Evolutionary conservation across 2,888 invertebrate species (phyloP).

Genomic region (Diadegma fenestrale): DNA sequence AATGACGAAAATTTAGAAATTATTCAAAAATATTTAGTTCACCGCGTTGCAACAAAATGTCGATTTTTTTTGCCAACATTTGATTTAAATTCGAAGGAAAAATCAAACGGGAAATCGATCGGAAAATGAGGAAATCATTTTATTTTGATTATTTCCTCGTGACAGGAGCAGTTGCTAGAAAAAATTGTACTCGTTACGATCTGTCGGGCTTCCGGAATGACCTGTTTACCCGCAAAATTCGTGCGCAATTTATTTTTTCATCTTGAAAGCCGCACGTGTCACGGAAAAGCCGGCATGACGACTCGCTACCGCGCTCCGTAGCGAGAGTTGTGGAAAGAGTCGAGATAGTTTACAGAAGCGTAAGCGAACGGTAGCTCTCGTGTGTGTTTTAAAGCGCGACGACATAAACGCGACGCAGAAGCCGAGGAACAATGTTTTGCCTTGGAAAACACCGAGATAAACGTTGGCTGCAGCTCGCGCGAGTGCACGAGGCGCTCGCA

Average conservation of each 20-base stretch:
- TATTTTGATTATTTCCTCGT: not conserved
- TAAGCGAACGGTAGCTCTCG: slow-evolving; percentile 17
- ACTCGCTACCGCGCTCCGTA: slow-evolving; percentile 1
- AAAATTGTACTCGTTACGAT: not conserved
- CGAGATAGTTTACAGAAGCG: slow-evolving; percentile 19
- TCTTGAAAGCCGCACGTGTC: not conserved
- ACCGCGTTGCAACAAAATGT: no score
- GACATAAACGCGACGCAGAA: slow-evolving; percentile 19
- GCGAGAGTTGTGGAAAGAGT: not conserved
- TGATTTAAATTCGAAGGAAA: not conserved
- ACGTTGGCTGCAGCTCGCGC: slow-evolving; percentile 3
- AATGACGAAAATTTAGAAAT: no score
- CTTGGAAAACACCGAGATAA: slow-evolving; percentile 71
- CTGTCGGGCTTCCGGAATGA: not conserved
- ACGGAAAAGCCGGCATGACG: slow-evolving; percentile 18
- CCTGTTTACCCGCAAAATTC: not conserved
- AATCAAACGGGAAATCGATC: not conserved
- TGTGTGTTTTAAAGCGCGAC: slow-evolving; percentile 21
- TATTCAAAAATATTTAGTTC: no score
- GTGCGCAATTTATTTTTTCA: no score
- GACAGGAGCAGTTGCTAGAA: not conserved
- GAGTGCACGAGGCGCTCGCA: slow-evolving; percentile 23
- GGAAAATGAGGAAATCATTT: not conserved
- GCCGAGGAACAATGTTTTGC: slow-evolving; percentile 70
- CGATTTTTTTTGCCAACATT: no score